Conservation (phyloP, 2,888 invertebrate genomes). For the Cyclophora albipunctata region DNA sequence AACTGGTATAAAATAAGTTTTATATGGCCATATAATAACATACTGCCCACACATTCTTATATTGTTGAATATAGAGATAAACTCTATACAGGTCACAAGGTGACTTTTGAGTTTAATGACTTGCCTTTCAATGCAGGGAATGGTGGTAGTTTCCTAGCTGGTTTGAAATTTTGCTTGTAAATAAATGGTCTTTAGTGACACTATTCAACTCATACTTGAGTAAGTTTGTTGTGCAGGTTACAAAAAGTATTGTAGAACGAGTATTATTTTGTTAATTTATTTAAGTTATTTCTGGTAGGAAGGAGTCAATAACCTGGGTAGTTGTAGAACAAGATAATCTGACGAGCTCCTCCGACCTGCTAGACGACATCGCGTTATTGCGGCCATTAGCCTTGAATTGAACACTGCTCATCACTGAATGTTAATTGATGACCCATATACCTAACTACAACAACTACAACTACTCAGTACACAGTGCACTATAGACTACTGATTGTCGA, state of each 20-base stretch:
- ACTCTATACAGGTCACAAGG: constrained; percentile 43
- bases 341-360: constrained; percentile 7
- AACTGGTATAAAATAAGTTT: constrained; percentile 63
- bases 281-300: not conserved
- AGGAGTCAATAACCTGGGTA: constrained; percentile 15
- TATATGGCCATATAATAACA: constrained; percentile 46
- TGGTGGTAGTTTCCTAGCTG: constrained; percentile 59
- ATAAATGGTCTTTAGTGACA: not conserved
- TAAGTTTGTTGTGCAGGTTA: no score
- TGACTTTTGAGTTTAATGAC: constrained; percentile 63
- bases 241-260: not conserved
- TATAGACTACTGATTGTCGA: no score
- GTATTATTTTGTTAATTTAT: constrained; percentile 1
- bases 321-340: constrained; percentile 14
- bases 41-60: constrained; percentile 47
- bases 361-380: constrained; percentile 4
- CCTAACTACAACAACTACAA: no score
- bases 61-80: constrained; percentile 56
- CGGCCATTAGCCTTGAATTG: constrained; percentile 7
- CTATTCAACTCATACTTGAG: not conserved
- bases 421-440: constrained; percentile 1
- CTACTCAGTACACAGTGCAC: no score
- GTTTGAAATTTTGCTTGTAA: constrained; percentile 63
- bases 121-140: constrained; percentile 34
- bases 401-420: not conserved